Conservation (phyloP, 2,113 vertebrate genomes). For the Eulemur macaco region DNA sequence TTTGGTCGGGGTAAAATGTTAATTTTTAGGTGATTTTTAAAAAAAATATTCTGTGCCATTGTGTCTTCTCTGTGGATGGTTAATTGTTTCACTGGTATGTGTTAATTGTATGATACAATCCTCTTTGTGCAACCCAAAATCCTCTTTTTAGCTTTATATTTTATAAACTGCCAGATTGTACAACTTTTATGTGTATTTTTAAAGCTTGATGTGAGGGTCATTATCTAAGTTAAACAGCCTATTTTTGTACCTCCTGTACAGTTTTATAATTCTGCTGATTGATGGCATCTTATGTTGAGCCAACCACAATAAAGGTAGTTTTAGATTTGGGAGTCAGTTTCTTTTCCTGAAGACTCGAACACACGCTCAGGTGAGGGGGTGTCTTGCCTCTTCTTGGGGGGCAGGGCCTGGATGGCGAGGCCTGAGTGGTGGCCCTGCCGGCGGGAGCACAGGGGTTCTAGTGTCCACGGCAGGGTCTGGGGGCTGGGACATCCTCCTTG, state of each 20-base stretch:
- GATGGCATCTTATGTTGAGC: conserved; percentile 66
- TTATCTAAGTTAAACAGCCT: conserved; percentile 78
- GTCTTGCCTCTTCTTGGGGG: background rate
- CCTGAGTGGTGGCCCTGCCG: background rate
- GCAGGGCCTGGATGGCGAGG: background rate
- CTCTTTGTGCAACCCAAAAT: conserved; percentile 67
- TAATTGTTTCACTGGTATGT: conserved; percentile 30
- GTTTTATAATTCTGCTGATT: conserved; percentile 84
- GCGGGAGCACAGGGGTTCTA: rapidly evolving
- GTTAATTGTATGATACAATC: conserved; percentile 56
- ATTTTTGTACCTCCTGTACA: conserved; percentile 87
- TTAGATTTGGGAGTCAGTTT: conserved; percentile 55
- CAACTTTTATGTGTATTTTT: conserved; percentile 79
- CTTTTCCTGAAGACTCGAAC: background rate
- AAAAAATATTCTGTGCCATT: conserved; percentile 62
- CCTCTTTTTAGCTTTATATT: conserved; percentile 74
- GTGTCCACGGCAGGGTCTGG: rapidly evolving
- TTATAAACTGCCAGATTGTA: conserved; percentile 78
- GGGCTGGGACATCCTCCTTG: background rate
- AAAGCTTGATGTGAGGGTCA: conserved; percentile 78
- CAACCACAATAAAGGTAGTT: conserved; percentile 75
- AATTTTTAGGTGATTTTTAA: conserved; percentile 61
- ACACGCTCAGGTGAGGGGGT: background rate
- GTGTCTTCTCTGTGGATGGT: conserved; percentile 68
- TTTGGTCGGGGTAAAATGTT: conserved; percentile 57